Base-by-base conservation (phyloP, 2,113 vertebrate species). In the Hippocampus guttulatus region DNA sequence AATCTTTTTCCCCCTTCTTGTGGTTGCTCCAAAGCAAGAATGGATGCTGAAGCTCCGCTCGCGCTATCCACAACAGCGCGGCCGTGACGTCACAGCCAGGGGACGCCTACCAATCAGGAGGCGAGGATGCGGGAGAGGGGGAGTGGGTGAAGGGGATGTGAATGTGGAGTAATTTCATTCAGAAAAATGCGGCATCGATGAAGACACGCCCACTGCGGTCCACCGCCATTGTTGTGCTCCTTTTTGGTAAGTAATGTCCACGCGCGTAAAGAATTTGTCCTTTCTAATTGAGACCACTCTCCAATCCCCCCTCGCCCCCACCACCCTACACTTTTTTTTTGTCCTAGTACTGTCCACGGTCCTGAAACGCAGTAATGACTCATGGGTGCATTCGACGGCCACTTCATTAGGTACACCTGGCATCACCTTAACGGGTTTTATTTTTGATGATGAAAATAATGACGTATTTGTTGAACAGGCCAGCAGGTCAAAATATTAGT, bases 181-280 rank as follows among this genome's bases (percentile, higher is more conserved):
- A 93, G 89, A 93, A 93, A 93, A 93, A 93, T 92, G 84, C 92
- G 90, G 92, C 92, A 93, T 85, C 88, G 77, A 9, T 75, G 10
- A 18, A 33, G 87, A 88, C 86, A 90, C 91, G 85, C 92, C 92
- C 92, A 93, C 86, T 93, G 92, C 92, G 91, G 92, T 83, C 88
- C 78, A 81, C 69, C 27, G 58, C 58, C 58, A 61, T 61, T 71
- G 70, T 47, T 58, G 67, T 8, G 66, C 60, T 71, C 47, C 30
- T 70, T 90, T 85, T 75, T 82, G 64, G 71, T 83, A 85, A 85
- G 81, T 79, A 77, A 78, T 74, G 51, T 55, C 33, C 71, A 20
- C 27, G 14, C 63, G 8, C 47, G n/a, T 15, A 23, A 25, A 49
- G 0, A 57, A 12, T 55, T 51, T 23, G 1, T 47, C 52, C 61